Conservation (phyloP, 2,888 invertebrate species). For the Tiliacea citrago region DNA sequence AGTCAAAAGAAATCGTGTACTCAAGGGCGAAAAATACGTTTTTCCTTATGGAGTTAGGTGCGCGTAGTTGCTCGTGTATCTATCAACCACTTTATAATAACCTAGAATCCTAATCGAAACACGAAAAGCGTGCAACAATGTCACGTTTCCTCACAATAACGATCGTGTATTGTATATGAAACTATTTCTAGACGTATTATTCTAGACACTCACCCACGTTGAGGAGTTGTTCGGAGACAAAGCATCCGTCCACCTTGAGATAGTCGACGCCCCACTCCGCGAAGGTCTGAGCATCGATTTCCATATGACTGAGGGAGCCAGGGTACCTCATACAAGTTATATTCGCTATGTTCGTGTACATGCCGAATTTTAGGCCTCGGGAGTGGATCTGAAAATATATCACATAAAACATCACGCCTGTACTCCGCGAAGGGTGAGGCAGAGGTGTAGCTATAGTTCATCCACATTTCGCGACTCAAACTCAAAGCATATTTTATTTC, state of each 20-base stretch:
- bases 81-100: neutral
- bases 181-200: conserved; percentile 2
- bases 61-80: neutral
- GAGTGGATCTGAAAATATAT: conserved; percentile 91
- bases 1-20: neutral
- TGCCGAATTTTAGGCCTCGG: conserved; percentile 94
- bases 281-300: conserved; percentile 93
- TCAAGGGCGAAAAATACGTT: neutral
- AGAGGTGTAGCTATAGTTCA: neutral
- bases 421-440: neutral
- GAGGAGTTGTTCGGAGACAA: conserved; percentile 88
- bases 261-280: conserved; percentile 95
- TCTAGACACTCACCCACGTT: conserved; percentile 76
- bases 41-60: neutral
- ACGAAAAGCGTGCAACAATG: conserved; percentile 16
- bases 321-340: conserved; percentile 95
- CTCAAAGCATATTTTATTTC: too few species aligned
- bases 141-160: conserved; percentile 3
- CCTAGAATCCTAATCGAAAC: neutral
- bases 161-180: neutral
- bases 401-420: neutral
- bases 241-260: conserved; percentile 96
- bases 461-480: neutral
- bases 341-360: conserved; percentile 95
- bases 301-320: conserved; percentile 92